Percentiles rank a stretch among this genome's conserved stretches.
These are phyloP conservation scores for Cataglyphis livida DNA, from an alignment of 2,888 invertebrate genomes.

Conservation along the genomic window DNA sequence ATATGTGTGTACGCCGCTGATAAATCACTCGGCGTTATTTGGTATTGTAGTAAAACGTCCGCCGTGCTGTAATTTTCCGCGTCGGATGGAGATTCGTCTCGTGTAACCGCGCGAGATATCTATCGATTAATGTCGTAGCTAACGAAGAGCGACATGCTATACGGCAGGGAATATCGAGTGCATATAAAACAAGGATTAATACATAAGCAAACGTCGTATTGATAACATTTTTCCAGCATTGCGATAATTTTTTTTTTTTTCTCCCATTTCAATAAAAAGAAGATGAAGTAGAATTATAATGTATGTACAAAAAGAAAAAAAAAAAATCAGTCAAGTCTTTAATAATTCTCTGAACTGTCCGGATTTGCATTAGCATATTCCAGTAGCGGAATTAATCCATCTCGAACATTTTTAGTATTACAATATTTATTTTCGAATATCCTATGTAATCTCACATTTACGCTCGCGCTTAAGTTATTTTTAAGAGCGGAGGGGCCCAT, in stretches of 20 bases:
- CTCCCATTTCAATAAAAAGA: neutral
- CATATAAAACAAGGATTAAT: slow-evolving; percentile 19
- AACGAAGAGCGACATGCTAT: slow-evolving; percentile 5
- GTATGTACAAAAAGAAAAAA: neutral
- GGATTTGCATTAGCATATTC: neutral
- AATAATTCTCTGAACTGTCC: neutral
- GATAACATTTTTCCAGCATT: slow-evolving; percentile 14
- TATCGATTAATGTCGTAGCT: slow-evolving; percentile 58
- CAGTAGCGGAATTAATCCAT: neutral
- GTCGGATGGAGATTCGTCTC: slow-evolving; percentile 37
- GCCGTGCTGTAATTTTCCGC: slow-evolving; percentile 47
- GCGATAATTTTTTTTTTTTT: neutral
- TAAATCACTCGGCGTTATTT: slow-evolving; percentile 67
- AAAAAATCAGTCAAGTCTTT: neutral
- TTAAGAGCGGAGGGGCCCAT: neutral
- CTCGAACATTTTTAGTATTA: neutral
- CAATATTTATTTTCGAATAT: slow-evolving; percentile 6
- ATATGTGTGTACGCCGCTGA: slow-evolving; percentile 35
- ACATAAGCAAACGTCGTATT: neutral
- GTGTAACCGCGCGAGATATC: slow-evolving; percentile 52
- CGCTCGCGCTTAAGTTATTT: neutral
- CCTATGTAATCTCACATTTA: neutral
- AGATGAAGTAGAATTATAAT: neutral
- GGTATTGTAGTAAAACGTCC: slow-evolving; percentile 60
- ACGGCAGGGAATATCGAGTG: slow-evolving; percentile 29